A percentile compares a stretch with the other conserved stretches of the same genome.
Evolutionary conservation across 2,797 vertebrate species (phyloP).

Genomic region (Acipenser transmontanus): DNA sequence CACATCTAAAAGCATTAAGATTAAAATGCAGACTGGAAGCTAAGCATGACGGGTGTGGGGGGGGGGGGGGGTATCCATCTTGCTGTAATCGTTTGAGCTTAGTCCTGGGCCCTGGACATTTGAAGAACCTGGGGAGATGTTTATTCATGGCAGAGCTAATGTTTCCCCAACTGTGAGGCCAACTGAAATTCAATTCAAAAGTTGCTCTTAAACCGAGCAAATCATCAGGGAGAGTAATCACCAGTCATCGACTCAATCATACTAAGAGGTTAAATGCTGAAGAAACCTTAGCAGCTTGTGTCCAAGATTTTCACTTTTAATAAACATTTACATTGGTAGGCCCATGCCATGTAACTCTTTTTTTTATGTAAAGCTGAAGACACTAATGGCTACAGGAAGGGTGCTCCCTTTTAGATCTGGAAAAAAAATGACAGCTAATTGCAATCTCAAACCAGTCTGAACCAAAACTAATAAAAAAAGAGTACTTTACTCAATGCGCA

Average conservation of each 20-base stretch:
- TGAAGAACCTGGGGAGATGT: constrained; percentile 27
- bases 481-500: constrained; percentile 37
- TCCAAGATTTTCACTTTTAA: not conserved
- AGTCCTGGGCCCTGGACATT: not conserved
- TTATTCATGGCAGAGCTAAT: constrained; percentile 37
- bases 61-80: not conserved
- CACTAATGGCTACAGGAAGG: constrained; percentile 31
- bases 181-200: not conserved
- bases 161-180: constrained; percentile 26
- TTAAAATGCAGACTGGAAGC: too few relatives aligned
- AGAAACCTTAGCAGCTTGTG: not conserved
- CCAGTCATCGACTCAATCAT: not conserved
- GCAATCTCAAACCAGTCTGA: constrained; percentile 32
- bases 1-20: too few relatives aligned
- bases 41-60: not conserved
- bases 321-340: not conserved
- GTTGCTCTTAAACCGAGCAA: not conserved
- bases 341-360: not conserved
- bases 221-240: not conserved
- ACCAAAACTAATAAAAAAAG: constrained; percentile 42
- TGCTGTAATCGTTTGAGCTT: not conserved
- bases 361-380: not conserved
- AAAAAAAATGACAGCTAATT: constrained; percentile 31
- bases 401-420: constrained; percentile 39
- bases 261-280: not conserved